These are phyloP conservation scores for Acanthurus leucopareius DNA, from an alignment of 2,797 vertebrate species.

Conservation along the genomic window DNA sequence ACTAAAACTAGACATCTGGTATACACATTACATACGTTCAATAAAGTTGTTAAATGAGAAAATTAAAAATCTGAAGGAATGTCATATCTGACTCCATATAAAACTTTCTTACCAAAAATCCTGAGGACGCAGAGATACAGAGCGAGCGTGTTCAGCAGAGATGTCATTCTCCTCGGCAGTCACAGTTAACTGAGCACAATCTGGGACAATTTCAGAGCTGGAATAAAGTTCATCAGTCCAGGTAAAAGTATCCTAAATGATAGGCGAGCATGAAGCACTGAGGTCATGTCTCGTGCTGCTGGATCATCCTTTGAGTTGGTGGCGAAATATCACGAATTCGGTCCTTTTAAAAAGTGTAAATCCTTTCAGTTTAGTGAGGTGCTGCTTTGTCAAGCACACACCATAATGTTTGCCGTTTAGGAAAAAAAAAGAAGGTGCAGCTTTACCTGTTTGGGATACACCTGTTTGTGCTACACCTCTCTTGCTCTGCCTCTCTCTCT, in stretches of 20 bases:
- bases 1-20: background rate
- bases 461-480: conserved; percentile 69
- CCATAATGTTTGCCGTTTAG: conserved; percentile 45
- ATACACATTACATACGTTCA: background rate
- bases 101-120: conserved; percentile 65
- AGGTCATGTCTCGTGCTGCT: conserved; percentile 40
- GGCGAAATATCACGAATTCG: background rate
- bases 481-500: conserved; percentile 21
- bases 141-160: conserved; percentile 49
- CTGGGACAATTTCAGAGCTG: conserved; percentile 31
- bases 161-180: conserved; percentile 70
- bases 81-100: background rate
- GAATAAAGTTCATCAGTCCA: conserved; percentile 56
- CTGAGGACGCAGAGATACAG: conserved; percentile 61
- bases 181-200: conserved; percentile 24
- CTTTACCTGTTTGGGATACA: conserved; percentile 73
- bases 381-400: conserved; percentile 32
- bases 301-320: conserved; percentile 37
- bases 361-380: conserved; percentile 27
- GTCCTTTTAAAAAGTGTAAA: conserved; percentile 22
- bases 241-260: conserved; percentile 38
- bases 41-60: background rate
- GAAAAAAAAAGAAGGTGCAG: conserved; percentile 46
- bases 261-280: conserved; percentile 15
- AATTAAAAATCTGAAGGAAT: background rate